phyloP scores from a whole-genome alignment of 2,113 vertebrate genomes.

The Thalassoma bifasciatum region DNA sequence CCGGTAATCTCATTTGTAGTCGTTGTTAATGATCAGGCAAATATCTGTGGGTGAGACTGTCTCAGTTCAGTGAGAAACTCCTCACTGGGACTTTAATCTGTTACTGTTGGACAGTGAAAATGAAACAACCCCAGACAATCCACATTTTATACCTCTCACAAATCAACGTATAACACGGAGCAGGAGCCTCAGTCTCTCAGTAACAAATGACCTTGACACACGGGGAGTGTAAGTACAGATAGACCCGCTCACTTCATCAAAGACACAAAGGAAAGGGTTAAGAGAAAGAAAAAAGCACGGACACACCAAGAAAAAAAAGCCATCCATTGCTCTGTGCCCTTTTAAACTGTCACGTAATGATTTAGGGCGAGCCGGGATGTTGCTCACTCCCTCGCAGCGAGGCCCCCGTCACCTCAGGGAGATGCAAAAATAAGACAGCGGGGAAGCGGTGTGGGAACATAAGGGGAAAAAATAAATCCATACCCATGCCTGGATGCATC shows the following conservation, averaged over 20 bases:
- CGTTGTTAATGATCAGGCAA: too few species aligned
- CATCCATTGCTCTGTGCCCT: constrained; percentile 75
- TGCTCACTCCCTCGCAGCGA: constrained; percentile 56
- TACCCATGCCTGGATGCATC: constrained; percentile 59
- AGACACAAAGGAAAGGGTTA: constrained; percentile 66
- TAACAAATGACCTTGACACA: constrained; percentile 67
- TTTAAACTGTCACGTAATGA: constrained; percentile 81
- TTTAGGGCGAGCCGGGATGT: constrained; percentile 71
- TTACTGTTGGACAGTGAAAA: constrained; percentile 9
- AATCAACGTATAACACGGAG: constrained; percentile 2
- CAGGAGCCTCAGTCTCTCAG: constrained; percentile 16
- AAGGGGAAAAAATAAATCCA: constrained; percentile 67
- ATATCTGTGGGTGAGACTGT: too few species aligned
- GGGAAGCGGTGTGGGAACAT: constrained; percentile 34
- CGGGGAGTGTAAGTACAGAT: constrained; percentile 50
- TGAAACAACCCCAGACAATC: constrained; percentile 16
- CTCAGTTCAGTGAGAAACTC: too few species aligned
- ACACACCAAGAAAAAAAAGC: constrained; percentile 66
- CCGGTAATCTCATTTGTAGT: too few species aligned
- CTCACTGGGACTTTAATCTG: too few species aligned
- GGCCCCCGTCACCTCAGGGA: constrained; percentile 52
- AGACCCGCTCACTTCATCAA: constrained; percentile 67
- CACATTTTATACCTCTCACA: constrained; percentile 26
- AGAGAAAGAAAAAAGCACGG: constrained; percentile 75
- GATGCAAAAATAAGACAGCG: constrained; percentile 49